Evolutionary conservation across 2,113 vertebrate genomes (phyloP).

Genomic region (Poeciliopsis prolifica): DNA sequence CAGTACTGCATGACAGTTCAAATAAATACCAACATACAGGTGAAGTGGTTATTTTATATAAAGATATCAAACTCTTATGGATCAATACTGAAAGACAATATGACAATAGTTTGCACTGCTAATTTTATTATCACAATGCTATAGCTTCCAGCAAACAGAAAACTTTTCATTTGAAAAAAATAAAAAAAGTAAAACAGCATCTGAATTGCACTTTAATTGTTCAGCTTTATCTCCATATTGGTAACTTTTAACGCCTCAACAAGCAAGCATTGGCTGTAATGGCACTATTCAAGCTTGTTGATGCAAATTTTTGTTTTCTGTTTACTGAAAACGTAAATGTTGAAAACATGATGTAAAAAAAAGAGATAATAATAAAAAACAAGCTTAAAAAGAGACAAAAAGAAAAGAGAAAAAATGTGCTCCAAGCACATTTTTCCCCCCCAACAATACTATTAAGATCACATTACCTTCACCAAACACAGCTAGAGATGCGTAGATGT

Average conservation of each 20-base stretch:
- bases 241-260: conserved; percentile 83
- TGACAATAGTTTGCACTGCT: conserved; percentile 91
- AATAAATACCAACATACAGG: conserved; percentile 98
- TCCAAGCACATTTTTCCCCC: conserved; percentile 80
- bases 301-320: conserved; percentile 85
- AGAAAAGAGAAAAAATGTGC: conserved; percentile 78
- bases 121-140: conserved; percentile 84
- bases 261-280: conserved; percentile 74
- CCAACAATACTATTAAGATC: conserved; percentile 86
- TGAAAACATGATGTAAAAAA: conserved; percentile 82
- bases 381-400: conserved; percentile 68
- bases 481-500: conserved; percentile 71
- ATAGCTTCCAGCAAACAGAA: conserved; percentile 99
- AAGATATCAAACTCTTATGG: conserved; percentile 92
- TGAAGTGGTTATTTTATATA: conserved; percentile 88
- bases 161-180: conserved; percentile 66
- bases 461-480: conserved; percentile 83
- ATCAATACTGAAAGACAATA: conserved; percentile 97
- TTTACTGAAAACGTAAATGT: conserved; percentile 93
- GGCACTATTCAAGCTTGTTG: conserved; percentile 80
- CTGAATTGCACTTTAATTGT: conserved; percentile 81
- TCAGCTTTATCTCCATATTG: conserved; percentile 71
- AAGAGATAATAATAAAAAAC: conserved; percentile 60
- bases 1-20: conserved; percentile 95
- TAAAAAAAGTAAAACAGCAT: conserved; percentile 75